Evolutionary conservation across 2,113 vertebrate species (phyloP).

Genomic region (Sialia sialis): DNA sequence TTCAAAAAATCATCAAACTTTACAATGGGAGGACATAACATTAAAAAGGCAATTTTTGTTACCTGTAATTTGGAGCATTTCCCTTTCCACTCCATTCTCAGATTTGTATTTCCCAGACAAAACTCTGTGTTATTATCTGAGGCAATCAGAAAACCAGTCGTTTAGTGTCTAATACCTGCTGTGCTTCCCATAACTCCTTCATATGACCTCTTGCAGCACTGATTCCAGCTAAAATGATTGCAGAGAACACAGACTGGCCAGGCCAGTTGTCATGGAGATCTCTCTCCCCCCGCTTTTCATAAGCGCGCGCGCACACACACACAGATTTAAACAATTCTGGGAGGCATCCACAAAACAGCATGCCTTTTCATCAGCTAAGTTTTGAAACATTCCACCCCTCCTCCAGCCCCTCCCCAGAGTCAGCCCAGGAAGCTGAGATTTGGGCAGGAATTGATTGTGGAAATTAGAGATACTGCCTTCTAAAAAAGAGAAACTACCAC

Average conservation of each 20-base stretch:
- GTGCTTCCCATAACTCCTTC: slow-evolving; percentile 75
- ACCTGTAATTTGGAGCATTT: slow-evolving; percentile 71
- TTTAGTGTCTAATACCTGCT: slow-evolving; percentile 68
- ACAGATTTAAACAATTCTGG: slow-evolving; percentile 59
- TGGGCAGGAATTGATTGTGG: slow-evolving; percentile 6
- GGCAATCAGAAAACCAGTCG: slow-evolving; percentile 48
- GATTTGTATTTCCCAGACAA: slow-evolving; percentile 70
- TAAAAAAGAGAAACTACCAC: not conserved
- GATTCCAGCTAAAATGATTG: slow-evolving; percentile 69
- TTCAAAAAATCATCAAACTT: not conserved
- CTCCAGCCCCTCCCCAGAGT: slow-evolving; percentile 64
- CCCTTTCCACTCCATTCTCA: slow-evolving; percentile 75
- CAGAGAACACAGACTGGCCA: slow-evolving; percentile 49
- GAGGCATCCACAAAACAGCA: slow-evolving; percentile 68
- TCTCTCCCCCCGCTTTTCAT: not conserved
- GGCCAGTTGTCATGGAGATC: slow-evolving; percentile 78
- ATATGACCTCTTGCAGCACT: slow-evolving; percentile 67
- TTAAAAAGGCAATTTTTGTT: slow-evolving; percentile 47
- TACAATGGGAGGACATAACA: not conserved
- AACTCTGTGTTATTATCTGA: slow-evolving; percentile 47
- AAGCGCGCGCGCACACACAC: not conserved
- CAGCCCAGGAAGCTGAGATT: slow-evolving; percentile 41
- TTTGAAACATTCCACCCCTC: slow-evolving; percentile 67
- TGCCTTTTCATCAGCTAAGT: slow-evolving; percentile 67
- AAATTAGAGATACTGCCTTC: not conserved